phyloP scores from a whole-genome alignment of 2,113 vertebrate species.

The Datnioides undecimradiatus region DNA sequence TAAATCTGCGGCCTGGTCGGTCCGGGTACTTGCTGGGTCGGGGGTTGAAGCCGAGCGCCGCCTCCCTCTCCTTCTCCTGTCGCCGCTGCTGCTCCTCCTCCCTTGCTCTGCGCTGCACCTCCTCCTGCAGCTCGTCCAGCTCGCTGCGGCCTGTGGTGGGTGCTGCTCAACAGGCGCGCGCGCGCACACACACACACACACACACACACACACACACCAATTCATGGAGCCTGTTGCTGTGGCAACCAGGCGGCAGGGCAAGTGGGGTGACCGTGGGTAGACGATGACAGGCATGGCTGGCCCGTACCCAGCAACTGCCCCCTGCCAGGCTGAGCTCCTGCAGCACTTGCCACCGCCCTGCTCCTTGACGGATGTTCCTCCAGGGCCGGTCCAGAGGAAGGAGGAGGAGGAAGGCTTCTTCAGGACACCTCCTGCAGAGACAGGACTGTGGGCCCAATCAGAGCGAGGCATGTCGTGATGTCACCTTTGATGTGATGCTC shows the following conservation, averaged over 20 bases:
- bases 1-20: constrained; percentile 96
- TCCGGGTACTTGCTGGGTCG: constrained; percentile 96
- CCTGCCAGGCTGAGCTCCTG: constrained; percentile 80
- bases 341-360: constrained; percentile 90
- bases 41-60: constrained; percentile 94
- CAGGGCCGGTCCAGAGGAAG: constrained; percentile 87
- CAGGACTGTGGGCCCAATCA: constrained; percentile 18
- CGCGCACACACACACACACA: background rate
- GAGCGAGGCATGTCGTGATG: too few relatives aligned
- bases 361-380: constrained; percentile 92
- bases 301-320: too few relatives aligned
- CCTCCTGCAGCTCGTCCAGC: constrained; percentile 94
- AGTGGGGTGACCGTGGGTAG: too few relatives aligned
- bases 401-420: constrained; percentile 76
- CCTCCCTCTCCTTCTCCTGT: constrained; percentile 92
- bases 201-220: too few relatives aligned
- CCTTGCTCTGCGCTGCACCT: constrained; percentile 89
- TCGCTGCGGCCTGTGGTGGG: constrained; percentile 84
- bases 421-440: constrained; percentile 81
- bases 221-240: too few relatives aligned
- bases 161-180: constrained; percentile 18
- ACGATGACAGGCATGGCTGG: too few relatives aligned
- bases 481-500: too few relatives aligned
- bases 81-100: constrained; percentile 91
- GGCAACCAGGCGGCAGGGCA: too few relatives aligned